Conservation (phyloP, 53 echinoderm and acorn worm species). For the Pentamera pediparva region DNA sequence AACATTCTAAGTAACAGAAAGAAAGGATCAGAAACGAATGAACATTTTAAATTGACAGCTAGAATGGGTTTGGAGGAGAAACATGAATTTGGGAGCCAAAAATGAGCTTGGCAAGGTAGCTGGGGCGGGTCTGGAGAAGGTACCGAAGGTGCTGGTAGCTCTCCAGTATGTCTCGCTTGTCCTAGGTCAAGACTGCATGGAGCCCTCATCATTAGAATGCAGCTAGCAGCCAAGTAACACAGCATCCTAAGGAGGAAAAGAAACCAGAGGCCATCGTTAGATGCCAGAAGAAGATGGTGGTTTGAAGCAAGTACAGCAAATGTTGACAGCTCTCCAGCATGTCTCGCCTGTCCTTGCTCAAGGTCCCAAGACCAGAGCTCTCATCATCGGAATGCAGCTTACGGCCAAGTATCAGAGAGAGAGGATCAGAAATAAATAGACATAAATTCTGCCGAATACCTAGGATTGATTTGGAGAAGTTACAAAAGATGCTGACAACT, state of each 20-base stretch:
- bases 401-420: too few species aligned
- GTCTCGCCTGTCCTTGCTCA: too few species aligned
- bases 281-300: not conserved
- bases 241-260: conserved; percentile 90
- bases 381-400: too few species aligned
- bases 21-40: too few species aligned
- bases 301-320: too few species aligned
- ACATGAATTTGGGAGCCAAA: too few species aligned
- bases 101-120: conserved; percentile 97
- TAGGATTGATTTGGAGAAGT: conserved; percentile 90
- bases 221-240: conserved; percentile 79
- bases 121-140: conserved; percentile 91
- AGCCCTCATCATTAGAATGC: conserved; percentile 46
- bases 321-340: too few species aligned
- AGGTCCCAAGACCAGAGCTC: too few species aligned
- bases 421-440: too few species aligned
- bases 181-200: conserved; percentile 78
- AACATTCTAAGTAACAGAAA: conserved; percentile 84
- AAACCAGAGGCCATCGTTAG: too few species aligned
- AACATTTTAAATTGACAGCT: too few species aligned
- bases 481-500: conserved; percentile 94
- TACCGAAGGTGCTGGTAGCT: conserved; percentile 95
- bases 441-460: conserved; percentile 95
- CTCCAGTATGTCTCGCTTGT: conserved; percentile 94
- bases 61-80: too few species aligned